phyloP scores from a whole-genome alignment of 2,113 vertebrate species.

The Lepus europaeus region DNA sequence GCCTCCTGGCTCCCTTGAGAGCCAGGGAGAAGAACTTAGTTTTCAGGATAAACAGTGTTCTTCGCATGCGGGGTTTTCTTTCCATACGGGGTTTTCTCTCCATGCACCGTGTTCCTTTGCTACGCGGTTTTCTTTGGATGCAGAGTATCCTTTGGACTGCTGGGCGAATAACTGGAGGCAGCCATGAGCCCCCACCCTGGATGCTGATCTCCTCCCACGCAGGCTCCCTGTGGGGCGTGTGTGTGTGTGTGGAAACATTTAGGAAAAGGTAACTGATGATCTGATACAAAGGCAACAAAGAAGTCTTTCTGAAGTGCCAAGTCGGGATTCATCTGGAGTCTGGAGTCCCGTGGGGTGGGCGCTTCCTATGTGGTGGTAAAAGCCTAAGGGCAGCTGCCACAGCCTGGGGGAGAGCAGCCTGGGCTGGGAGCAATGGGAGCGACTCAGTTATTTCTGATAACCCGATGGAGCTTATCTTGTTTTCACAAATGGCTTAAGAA shows the following conservation, averaged over 20 bases:
- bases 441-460: conserved; percentile 60
- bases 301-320: conserved; percentile 56
- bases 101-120: too few species aligned
- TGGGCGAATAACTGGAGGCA: not conserved
- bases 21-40: not conserved
- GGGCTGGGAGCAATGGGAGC: conserved; percentile 60
- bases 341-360: conserved; percentile 44
- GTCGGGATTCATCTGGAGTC: conserved; percentile 20
- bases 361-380: conserved; percentile 61
- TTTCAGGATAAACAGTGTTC: not conserved
- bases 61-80: too few species aligned
- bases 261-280: conserved; percentile 43
- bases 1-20: not conserved
- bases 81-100: too few species aligned
- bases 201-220: not conserved
- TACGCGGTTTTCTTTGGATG: too few species aligned
- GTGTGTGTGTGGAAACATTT: conserved; percentile 38
- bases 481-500: conserved; percentile 62
- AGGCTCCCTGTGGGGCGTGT: not conserved
- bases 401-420: not conserved
- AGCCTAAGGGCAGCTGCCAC: not conserved
- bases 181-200: not conserved
- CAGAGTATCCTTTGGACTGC: not conserved
- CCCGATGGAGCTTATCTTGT: conserved; percentile 58
- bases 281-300: conserved; percentile 55